These are phyloP conservation scores for Macropis europaea DNA, from an alignment of 2,888 invertebrate genomes.

Conservation along the genomic window DNA sequence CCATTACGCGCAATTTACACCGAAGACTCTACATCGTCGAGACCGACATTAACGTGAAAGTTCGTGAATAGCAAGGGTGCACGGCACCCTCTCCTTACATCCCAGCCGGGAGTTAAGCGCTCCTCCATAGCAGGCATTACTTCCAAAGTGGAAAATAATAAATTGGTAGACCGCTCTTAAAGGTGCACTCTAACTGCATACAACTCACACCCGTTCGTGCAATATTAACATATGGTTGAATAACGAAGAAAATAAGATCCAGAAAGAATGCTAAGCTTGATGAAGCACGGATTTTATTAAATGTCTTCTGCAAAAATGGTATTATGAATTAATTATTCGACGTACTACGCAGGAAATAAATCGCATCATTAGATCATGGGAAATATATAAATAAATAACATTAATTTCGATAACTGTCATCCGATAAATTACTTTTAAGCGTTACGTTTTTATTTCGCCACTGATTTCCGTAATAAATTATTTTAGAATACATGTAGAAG, in stretches of 20 bases:
- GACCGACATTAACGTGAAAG: constrained; percentile 33
- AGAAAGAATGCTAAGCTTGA: not conserved
- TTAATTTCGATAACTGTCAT: too few relatives aligned
- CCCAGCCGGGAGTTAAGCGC: constrained; percentile 30
- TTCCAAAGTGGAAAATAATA: constrained; percentile 48
- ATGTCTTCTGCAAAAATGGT: not conserved
- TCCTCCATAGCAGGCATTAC: constrained; percentile 32
- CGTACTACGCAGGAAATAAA: too few relatives aligned
- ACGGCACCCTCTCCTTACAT: constrained; percentile 15
- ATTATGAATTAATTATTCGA: too few relatives aligned
- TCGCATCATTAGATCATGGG: too few relatives aligned
- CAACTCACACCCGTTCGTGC: not conserved
- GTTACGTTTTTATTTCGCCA: too few relatives aligned
- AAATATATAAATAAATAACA: too few relatives aligned
- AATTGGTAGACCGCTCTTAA: constrained; percentile 27
- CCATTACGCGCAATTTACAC: constrained; percentile 48
- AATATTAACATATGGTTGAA: not conserved
- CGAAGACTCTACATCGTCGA: constrained; percentile 23
- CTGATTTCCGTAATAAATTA: too few relatives aligned
- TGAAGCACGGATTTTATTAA: not conserved
- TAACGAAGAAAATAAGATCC: not conserved
- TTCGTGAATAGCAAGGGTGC: constrained; percentile 21
- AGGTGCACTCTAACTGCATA: constrained; percentile 3
- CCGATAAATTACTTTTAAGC: too few relatives aligned
- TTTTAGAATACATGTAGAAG: too few relatives aligned